phyloP scores from a whole-genome alignment of 2,888 invertebrate species.

The Drosophila recens region DNA sequence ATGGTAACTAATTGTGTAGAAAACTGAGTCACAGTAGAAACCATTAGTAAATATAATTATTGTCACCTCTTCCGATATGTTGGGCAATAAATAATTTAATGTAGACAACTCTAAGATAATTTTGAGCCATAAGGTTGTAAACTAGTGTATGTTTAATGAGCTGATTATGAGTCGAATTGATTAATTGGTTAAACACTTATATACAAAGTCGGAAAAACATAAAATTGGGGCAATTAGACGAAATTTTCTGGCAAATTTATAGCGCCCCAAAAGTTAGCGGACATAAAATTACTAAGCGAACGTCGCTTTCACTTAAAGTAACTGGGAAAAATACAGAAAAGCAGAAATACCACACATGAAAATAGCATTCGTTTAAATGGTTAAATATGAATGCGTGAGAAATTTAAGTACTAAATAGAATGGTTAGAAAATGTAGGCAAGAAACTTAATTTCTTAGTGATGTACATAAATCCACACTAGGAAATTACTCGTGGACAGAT shows the following conservation, averaged over 20 bases:
- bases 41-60: slow-evolving; percentile 67
- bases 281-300: slow-evolving; percentile 24
- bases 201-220: slow-evolving; percentile 26
- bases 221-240: slow-evolving; percentile 59
- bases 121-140: slow-evolving; percentile 12
- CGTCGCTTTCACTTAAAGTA: slow-evolving; percentile 61
- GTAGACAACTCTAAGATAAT: slow-evolving; percentile 35
- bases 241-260: slow-evolving; percentile 48
- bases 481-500: too few relatives aligned
- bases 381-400: slow-evolving; percentile 60
- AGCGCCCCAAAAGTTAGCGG: slow-evolving; percentile 24
- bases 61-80: slow-evolving; percentile 55
- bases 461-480: too few relatives aligned
- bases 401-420: slow-evolving; percentile 41
- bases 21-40: not conserved
- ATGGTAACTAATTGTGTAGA: too few relatives aligned
- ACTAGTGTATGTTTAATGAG: not conserved
- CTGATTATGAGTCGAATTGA: slow-evolving; percentile 17
- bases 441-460: too few relatives aligned
- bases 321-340: slow-evolving; percentile 13
- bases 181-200: not conserved
- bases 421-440: slow-evolving; percentile 16
- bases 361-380: slow-evolving; percentile 20
- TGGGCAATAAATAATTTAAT: slow-evolving; percentile 67
- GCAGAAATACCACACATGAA: slow-evolving; percentile 4